Evolutionary conservation across 2,797 vertebrate species (phyloP), one percentile per base, ranked within the genome.

Genomic region (Clarias laeviceps): DNA sequence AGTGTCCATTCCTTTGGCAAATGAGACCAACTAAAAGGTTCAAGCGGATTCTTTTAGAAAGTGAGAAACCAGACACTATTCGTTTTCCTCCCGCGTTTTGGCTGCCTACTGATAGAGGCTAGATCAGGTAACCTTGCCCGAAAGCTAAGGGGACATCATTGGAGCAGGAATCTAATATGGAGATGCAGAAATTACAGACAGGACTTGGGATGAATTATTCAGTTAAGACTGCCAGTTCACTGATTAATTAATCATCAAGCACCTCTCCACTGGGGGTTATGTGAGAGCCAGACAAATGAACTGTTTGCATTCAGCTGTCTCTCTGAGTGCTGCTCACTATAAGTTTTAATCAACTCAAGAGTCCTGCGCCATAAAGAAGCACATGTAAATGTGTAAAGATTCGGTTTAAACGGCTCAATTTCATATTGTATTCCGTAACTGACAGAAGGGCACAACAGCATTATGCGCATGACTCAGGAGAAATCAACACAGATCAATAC

Each of bases 211-310:
- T 90, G 88, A 90, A 90, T 90, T 84, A 90, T 90, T 90, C 88
- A 90, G 89, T 89, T 84, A 88, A 87, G 89, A 90, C 86, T 90
- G 88, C 89, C 89, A 89, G 89, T 87, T 89, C 73, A 37, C 86
- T 90, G 88, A 90, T 90, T 90, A 90, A 90, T 90, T 90, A 90
- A 90, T 90, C 88, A 90, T 88, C 88, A 88, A 85, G 85, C 89
- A 87, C 89, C 87, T 90, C 89, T 90, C 89, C 86, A 86, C 85
- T 87, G 89, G 88, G 89, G 88, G 86, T 88, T 89, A 90, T 87
- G 86, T 61, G 88, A 87, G 85, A 88, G 85, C 83, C 86, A 87
- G 84, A 87, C 88, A 88, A 88, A 88, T 85, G 86, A 87, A 90
- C 87, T 88, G 89, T 90, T 90, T 90, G 89, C 88, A 82, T 89